Conservation (phyloP, 2,113 vertebrate genomes). For the Suncus etruscus region DNA sequence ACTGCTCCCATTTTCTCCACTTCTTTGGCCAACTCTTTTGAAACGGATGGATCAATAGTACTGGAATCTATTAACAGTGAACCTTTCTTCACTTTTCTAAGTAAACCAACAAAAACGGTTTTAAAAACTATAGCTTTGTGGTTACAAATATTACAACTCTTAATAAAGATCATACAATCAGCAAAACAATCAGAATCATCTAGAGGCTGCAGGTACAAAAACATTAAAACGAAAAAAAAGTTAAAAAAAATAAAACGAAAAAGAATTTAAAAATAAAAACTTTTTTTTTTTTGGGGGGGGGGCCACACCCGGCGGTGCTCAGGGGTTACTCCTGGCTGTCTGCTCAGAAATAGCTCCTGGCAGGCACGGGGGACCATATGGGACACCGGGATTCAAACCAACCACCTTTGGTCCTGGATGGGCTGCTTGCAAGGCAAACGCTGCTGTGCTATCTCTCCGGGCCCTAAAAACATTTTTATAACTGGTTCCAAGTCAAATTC, state of each 20-base stretch:
- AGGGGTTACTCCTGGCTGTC: too few species aligned
- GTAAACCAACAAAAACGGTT: conserved; percentile 73
- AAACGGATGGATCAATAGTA: conserved; percentile 97
- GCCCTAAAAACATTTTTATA: conserved; percentile 59
- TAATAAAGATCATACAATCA: conserved; percentile 53
- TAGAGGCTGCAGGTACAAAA: conserved; percentile 20
- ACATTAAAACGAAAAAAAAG: too few species aligned
- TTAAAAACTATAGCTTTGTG: not conserved
- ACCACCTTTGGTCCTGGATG: too few species aligned
- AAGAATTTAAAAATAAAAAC: too few species aligned
- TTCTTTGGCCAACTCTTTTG: conserved; percentile 95
- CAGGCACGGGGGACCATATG: too few species aligned
- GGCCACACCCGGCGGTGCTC: too few species aligned
- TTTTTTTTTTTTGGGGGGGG: too few species aligned
- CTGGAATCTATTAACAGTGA: conserved; percentile 98
- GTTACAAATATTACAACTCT: conserved; percentile 54
- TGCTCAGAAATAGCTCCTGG: too few species aligned
- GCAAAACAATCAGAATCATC: conserved; percentile 28
- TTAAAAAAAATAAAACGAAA: too few species aligned
- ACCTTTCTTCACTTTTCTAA: conserved; percentile 98
- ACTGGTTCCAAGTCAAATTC: conserved; percentile 54
- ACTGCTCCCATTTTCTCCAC: conserved; percentile 97
- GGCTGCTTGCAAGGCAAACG: too few species aligned
- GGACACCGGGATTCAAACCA: too few species aligned
- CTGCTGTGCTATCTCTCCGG: too few species aligned